phyloP scores from a whole-genome alignment of 1,140 invertebrate species.

The Diorhabda elongata region DNA sequence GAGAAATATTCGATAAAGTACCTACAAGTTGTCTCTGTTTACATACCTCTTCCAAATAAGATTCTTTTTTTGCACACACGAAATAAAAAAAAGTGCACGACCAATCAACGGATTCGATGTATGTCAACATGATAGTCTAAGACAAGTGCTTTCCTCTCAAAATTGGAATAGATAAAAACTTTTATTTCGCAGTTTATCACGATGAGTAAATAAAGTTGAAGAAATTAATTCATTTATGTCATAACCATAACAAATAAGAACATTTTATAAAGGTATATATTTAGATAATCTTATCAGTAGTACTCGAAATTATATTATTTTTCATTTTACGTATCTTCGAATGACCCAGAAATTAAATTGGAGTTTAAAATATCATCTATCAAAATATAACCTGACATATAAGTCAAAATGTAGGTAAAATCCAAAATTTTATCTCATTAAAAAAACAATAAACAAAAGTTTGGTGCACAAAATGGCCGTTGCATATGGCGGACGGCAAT shows the following conservation, averaged over 20 bases:
- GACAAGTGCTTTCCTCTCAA: constrained; percentile 11
- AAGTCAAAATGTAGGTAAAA: no score
- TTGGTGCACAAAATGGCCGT: no score
- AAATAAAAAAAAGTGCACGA: background rate
- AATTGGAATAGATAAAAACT: constrained; percentile 9
- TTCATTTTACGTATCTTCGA: background rate
- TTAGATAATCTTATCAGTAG: background rate
- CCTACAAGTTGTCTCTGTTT: background rate
- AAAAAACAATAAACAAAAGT: no score
- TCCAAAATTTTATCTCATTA: no score
- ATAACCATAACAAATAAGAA: background rate
- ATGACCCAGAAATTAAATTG: no score
- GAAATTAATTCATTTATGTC: constrained; percentile 8
- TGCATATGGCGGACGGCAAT: no score
- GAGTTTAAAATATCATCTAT: no score
- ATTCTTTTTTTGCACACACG: background rate
- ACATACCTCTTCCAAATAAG: background rate
- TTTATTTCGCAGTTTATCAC: background rate
- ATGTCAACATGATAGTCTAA: background rate
- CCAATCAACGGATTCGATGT: background rate
- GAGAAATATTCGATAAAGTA: background rate
- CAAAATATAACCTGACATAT: no score
- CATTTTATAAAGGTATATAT: background rate
- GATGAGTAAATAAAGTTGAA: constrained; percentile 8
- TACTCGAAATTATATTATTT: background rate